Evolutionary conservation across 1,140 invertebrate genomes (phyloP).

Genomic region (Caligus rogercresseyi): DNA sequence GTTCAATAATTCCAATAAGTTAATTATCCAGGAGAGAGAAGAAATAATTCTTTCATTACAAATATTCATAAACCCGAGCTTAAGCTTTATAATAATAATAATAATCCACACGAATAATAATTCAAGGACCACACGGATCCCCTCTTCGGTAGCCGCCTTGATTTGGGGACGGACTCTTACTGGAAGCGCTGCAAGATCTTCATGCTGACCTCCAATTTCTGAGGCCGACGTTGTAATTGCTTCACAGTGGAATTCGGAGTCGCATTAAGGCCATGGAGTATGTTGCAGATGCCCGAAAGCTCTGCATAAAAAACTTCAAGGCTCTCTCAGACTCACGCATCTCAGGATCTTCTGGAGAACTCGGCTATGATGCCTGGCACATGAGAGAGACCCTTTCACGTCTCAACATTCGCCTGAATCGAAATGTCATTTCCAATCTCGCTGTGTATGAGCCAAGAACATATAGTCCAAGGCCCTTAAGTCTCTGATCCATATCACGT

Average conservation of each 20-base stretch:
- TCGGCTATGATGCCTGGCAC: constrained; percentile 1
- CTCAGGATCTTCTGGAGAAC: not conserved
- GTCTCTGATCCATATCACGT: no score
- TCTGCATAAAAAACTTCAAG: constrained; percentile 1
- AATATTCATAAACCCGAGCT: no score
- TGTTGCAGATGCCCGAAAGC: not conserved
- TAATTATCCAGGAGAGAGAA: no score
- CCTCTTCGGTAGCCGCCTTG: not conserved
- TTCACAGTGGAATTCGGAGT: not conserved
- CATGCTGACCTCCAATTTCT: not conserved
- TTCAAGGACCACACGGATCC: not conserved
- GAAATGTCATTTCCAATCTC: constrained; percentile 1
- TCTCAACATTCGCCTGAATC: not conserved
- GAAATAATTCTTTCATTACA: no score
- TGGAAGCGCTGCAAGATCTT: not conserved
- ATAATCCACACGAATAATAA: no score
- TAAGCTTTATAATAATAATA: no score
- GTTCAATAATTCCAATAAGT: no score
- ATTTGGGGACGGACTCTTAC: not conserved
- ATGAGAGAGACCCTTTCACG: constrained; percentile 1
- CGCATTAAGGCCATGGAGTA: not conserved
- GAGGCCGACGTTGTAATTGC: not conserved
- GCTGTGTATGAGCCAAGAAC: not conserved
- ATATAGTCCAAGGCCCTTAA: no score
- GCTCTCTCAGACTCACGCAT: not conserved